These are phyloP conservation scores for Pogonus chalceus DNA, from an alignment of 1,140 invertebrate species.

Conservation along the genomic window DNA sequence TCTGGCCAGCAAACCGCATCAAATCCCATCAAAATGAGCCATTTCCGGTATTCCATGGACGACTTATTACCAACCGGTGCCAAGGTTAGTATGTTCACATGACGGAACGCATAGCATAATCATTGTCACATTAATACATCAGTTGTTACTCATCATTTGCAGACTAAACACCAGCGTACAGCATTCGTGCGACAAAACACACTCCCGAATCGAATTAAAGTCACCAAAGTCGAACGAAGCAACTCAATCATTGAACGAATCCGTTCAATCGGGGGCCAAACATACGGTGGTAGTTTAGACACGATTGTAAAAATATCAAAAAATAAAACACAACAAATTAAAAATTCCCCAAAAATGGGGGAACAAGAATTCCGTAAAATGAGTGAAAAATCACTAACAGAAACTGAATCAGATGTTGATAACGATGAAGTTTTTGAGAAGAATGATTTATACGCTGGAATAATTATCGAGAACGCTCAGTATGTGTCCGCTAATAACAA, in stretches of 20 bases:
- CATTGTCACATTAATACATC: conserved; percentile 7
- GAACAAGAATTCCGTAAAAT: not conserved
- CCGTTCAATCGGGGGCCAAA: conserved; percentile 22
- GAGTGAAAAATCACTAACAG: conserved; percentile 9
- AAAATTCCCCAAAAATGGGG: conserved; percentile 9
- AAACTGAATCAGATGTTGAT: not conserved
- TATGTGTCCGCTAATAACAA: not conserved
- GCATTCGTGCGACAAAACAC: conserved; percentile 17
- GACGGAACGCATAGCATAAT: not conserved
- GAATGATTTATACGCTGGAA: conserved; percentile 2
- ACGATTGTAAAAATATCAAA: conserved; percentile 9
- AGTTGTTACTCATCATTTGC: not conserved
- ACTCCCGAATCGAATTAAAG: conserved; percentile 12
- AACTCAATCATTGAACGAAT: conserved; percentile 21
- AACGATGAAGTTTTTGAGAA: not conserved
- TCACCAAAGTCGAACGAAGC: not conserved
- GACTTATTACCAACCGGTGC: conserved; percentile 17
- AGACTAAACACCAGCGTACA: not conserved
- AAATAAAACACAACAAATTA: not conserved
- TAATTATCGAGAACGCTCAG: not conserved
- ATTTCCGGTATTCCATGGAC: conserved; percentile 33
- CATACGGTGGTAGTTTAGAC: conserved; percentile 17
- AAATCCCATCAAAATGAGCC: conserved; percentile 20
- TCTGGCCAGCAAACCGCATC: conserved; percentile 24
- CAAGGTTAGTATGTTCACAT: conserved; percentile 7